Evolutionary conservation across 2,113 vertebrate species (phyloP), one percentile per base, ranked within the genome.

Genomic region (Carassius auratus): DNA sequence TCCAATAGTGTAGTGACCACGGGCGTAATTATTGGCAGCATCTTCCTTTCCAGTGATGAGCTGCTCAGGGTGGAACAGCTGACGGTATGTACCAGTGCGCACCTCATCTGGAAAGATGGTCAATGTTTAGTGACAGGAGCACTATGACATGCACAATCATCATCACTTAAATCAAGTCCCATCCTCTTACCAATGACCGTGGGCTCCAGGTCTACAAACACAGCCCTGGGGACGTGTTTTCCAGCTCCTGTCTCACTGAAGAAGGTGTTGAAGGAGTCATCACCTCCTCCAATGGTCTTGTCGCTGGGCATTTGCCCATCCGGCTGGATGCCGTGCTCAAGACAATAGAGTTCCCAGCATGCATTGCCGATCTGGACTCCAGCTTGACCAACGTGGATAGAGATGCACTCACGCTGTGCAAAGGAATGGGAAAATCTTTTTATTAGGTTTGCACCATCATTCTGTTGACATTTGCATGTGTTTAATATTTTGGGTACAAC

Each of bases 221-320:
- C 96, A 6, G 95, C 95, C 73, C 95, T 93, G 90, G 96, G 96
- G 86, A 97, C 96, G 1, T 96, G 96, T 55, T 97, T 97, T 86
- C 96, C 96, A 55, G 96, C 95, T 26, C 96, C 95, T 0, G 96
- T 96, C 87, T 96, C 96, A 21, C 96, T 96, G 93, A 96, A 97
- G 93, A 97, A 97, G 52, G 96, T 97, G 92, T 96, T 97, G 94
- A 96, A 97, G 36, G 96, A 97, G 69, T 97, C 95, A 0, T 97
- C 96, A 76, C 95, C 96, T 79, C 95, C 96, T 30, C 95, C 96
- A 0, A 95, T 88, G 14, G 95, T 92, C 77, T 94, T 94, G 86
- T 93, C 93, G 5, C 93, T 93, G 85, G 93, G 93, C 93, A 94
- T 93, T 87, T 93, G 92, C 50, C 93, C 93, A 0, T 94, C 93